Evolutionary conservation across 2,888 invertebrate genomes (phyloP), one percentile per base, ranked within the genome.

Genomic region (Itoplectis maculator): DNA sequence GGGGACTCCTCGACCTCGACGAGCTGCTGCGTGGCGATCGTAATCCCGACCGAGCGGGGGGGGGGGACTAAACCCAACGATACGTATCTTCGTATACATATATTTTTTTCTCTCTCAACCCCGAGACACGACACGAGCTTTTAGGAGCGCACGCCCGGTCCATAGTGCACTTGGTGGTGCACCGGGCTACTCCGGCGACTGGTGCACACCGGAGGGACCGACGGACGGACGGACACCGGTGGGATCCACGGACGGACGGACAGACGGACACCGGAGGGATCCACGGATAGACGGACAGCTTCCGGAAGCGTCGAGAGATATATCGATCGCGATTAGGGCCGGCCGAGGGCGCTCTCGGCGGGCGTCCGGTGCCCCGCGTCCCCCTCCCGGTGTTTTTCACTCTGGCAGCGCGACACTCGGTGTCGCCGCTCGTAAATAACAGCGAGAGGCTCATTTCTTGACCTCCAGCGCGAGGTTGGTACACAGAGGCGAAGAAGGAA

Each of bases 301-400:
- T 92, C 91, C 92, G 92, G 92, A 92, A 91, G 88, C 90, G 88
- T 85, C 84, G 86, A 91, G 90, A 92, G 90, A 92, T 92, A 86
- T 87, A 84, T 86, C 86, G 86, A 68, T 66, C 79, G 85, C 88
- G 89, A 91, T 90, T 91, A 86, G 3, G 29, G 3, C 29, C 3
- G 29, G 66, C 51, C 42, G 56, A 42, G 76, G 74, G 73, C 45
- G 69, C 76, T 54, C 59, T 56, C 51, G 72, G 42, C 40, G 42
- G 84, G 85, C 79, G 86, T 86, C 85, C 86, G 83, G 84, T 84
- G 84, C 83, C 83, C 70, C 82, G 13, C 59, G 42, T 61, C 59
- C 13, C 29, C n/a, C 29, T n/a, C 29, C 82, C 15, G 65, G 42
- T 61, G 68, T 23, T 56, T 29, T 23, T 7, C 56, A 77, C 74